These are phyloP conservation scores for Dasypus novemcinctus DNA, from an alignment of 2,113 vertebrate genomes.

Conservation along the genomic window DNA sequence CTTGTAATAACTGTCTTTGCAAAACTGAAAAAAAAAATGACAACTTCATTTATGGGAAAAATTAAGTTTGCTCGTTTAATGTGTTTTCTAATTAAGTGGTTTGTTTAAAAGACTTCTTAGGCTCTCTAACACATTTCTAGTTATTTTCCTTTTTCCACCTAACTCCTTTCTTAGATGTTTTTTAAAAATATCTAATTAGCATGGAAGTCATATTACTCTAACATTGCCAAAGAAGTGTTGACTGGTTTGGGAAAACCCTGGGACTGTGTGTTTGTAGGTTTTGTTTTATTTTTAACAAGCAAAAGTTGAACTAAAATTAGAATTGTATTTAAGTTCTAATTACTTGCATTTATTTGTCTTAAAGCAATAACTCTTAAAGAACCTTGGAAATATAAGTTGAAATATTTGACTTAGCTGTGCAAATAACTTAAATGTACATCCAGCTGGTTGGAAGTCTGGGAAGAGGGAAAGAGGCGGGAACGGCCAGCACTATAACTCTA, in stretches of 20 bases:
- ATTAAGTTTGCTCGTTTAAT: not conserved
- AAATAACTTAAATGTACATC: no score
- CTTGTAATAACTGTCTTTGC: no score
- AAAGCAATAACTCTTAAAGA: no score
- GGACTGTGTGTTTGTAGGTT: conserved; percentile 33
- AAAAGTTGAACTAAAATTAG: conserved; percentile 67
- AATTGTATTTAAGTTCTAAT: not conserved
- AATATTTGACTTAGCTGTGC: no score
- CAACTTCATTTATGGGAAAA: conserved; percentile 17
- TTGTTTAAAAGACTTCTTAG: not conserved
- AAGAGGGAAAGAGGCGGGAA: not conserved
- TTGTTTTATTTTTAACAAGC: conserved; percentile 59
- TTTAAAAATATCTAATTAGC: conserved; percentile 42
- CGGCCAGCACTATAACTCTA: not conserved
- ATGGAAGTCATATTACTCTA: conserved; percentile 5
- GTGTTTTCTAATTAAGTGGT: conserved; percentile 21
- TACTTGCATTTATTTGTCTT: no score
- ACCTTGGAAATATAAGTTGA: no score
- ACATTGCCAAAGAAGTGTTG: conserved; percentile 72
- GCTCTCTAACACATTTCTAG: not conserved
- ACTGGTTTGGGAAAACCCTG: conserved; percentile 15
- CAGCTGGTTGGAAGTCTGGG: not conserved
- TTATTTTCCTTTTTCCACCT: conserved; percentile 35
- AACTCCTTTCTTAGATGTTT: conserved; percentile 13
- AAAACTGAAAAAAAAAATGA: not conserved